phyloP scores from a whole-genome alignment of 2,888 invertebrate species.

The Tenthredo distinguenda region DNA sequence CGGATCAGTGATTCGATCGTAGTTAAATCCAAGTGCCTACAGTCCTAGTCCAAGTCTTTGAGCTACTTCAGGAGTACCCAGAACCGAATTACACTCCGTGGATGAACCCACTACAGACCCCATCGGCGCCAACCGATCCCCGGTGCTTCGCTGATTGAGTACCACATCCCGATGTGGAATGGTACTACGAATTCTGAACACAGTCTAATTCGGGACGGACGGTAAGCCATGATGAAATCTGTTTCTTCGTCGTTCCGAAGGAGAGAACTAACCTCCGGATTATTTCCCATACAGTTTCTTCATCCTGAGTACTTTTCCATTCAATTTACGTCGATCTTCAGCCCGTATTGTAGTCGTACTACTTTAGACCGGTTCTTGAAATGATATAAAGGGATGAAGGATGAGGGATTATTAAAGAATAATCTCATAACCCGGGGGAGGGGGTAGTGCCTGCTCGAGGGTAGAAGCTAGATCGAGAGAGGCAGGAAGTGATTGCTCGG shows the following conservation, averaged over 20 bases:
- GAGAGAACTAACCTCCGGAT: background rate
- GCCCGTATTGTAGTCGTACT: background rate
- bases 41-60: constrained; percentile 49
- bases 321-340: background rate
- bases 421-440: constrained; percentile 32
- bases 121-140: constrained; percentile 43
- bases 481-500: constrained; percentile 31
- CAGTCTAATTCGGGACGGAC: background rate
- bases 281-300: background rate
- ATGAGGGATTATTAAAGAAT: constrained; percentile 26
- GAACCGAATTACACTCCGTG: constrained; percentile 62
- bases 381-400: constrained; percentile 23
- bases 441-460: background rate
- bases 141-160: constrained; percentile 60
- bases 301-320: background rate
- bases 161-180: background rate
- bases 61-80: constrained; percentile 33
- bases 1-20: constrained; percentile 11
- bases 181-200: background rate
- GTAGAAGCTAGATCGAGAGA: background rate
- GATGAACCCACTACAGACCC: constrained; percentile 60
- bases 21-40: constrained; percentile 33
- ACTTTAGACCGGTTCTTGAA: background rate
- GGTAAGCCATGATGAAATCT: background rate
- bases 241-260: background rate